A percentile compares a stretch with the other conserved stretches of the same genome.
These are phyloP conservation scores for Dallia pectoralis DNA, from an alignment of 2,797 vertebrate species.

Conservation along the genomic window DNA sequence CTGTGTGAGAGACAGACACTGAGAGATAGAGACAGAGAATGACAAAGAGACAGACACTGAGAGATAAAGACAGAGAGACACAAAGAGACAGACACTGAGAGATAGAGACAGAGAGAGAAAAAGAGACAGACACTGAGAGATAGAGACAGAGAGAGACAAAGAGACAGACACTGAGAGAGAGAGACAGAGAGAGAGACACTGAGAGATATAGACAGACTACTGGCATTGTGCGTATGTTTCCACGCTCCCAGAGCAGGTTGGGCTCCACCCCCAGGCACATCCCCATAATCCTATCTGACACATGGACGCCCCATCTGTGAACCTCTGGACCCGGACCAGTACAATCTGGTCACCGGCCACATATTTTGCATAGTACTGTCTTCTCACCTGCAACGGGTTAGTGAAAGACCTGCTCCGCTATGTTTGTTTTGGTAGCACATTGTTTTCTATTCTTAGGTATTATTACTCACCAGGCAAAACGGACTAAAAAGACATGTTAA, in stretches of 20 bases:
- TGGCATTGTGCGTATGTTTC: constrained; percentile 6
- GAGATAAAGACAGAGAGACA: background rate
- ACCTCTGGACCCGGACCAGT: background rate
- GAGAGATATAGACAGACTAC: background rate
- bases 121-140: background rate
- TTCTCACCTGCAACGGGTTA: background rate
- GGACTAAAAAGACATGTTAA: too few relatives aligned
- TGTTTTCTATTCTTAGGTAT: too few relatives aligned
- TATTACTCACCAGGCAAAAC: background rate
- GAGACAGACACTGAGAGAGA: background rate
- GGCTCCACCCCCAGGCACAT: background rate
- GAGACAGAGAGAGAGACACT: background rate
- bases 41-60: background rate
- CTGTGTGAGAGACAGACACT: background rate
- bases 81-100: background rate
- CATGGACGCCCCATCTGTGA: background rate
- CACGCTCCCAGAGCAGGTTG: background rate
- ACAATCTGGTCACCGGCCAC: background rate
- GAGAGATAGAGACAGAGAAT: background rate
- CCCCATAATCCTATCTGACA: background rate
- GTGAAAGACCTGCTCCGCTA: background rate
- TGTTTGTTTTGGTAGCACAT: too few relatives aligned
- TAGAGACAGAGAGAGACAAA: background rate
- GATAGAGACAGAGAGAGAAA: background rate
- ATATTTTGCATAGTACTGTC: background rate